Base-by-base conservation (phyloP, 2,797 vertebrate genomes). In the Parotocinclus haroldoi region DNA sequence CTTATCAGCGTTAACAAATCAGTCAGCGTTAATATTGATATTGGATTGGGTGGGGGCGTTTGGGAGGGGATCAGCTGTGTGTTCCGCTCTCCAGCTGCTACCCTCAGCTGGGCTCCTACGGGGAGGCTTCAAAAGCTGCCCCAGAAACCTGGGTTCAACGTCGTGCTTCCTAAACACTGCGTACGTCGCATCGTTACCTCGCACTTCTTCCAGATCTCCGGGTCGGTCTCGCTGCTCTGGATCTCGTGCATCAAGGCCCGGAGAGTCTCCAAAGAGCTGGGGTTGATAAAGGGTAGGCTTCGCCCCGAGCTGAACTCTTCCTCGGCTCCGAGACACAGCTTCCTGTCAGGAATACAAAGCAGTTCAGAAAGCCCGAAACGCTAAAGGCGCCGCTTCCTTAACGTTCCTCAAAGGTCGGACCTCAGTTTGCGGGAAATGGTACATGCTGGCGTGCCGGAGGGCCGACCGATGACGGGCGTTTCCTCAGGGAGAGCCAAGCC, bases 141-240 rank as follows among this genome's bases (percentile, higher is more conserved):
- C 72, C 61, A 71, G 70, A 78, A 71, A 65, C 10, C 62, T 60
- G 79, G 74, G 76, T n/a, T n/a, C 66, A 74, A 76, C 70, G 62
- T 68, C 63, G 69, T 72, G 80, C 61, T 62, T 50, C 12, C 6
- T 9, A 18, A 37, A 19, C 6, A 38, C 60, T 46, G 0, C 38
- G 11, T 68, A 40, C 7, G 7, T 7, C 13, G 37, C n/a, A 9
- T 14, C n/a, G 48, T 68, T 85, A 98, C 96, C 95, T 99, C 94
- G 58, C 91, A 96, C 71, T 85, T 93, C 83, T 91, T 95, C 91
- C 92, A 91, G 68, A 90, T 85, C 81, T 94, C 92, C 0, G 84
- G 88, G 83, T 95, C 91, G 1, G 88, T 88, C 78, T 88, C 87
- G 16, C 79, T 82, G 78, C 76, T 89, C 81, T 92, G 92, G 72